Conservation (phyloP, 2,113 vertebrate species). For the Equus quagga region DNA sequence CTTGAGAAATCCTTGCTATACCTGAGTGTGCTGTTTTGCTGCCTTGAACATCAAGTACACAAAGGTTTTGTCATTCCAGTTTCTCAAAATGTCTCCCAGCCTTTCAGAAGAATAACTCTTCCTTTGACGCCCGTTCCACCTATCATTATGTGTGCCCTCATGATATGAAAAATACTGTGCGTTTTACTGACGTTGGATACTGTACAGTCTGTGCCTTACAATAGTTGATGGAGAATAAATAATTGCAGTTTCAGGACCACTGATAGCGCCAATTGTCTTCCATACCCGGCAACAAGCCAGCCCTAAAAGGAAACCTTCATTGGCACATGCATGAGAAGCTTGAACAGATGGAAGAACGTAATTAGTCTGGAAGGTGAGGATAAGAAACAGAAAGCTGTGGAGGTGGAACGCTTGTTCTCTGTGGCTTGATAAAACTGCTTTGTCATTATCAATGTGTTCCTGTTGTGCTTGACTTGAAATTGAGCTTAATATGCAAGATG, state of each 20-base stretch:
- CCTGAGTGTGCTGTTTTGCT: not conserved
- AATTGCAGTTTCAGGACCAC: slow-evolving; percentile 80
- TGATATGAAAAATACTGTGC: not conserved
- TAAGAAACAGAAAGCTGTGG: slow-evolving; percentile 30
- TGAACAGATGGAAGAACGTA: not conserved
- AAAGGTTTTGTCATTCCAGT: slow-evolving; percentile 32
- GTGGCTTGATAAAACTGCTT: slow-evolving; percentile 71
- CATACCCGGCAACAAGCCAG: not conserved
- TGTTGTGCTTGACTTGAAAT: slow-evolving; percentile 52
- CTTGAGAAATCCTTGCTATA: slow-evolving; percentile 3
- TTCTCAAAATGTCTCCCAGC: slow-evolving; percentile 67
- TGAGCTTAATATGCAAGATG: not conserved
- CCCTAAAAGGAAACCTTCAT: slow-evolving; percentile 41
- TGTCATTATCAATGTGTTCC: slow-evolving; percentile 65
- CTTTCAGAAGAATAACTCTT: slow-evolving; percentile 25
- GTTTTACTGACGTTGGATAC: not conserved
- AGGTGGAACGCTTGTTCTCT: slow-evolving; percentile 16
- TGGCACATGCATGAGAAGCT: not conserved
- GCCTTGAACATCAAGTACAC: slow-evolving; percentile 11
- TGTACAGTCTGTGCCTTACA: not conserved
- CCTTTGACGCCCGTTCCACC: slow-evolving; percentile 11
- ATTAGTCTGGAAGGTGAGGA: slow-evolving; percentile 3
- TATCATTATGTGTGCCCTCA: not conserved
- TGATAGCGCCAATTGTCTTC: slow-evolving; percentile 74
- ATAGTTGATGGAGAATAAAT: slow-evolving; percentile 45